phyloP scores from a whole-genome alignment of 2,888 invertebrate species.

The Holacanthella duospinosa region DNA sequence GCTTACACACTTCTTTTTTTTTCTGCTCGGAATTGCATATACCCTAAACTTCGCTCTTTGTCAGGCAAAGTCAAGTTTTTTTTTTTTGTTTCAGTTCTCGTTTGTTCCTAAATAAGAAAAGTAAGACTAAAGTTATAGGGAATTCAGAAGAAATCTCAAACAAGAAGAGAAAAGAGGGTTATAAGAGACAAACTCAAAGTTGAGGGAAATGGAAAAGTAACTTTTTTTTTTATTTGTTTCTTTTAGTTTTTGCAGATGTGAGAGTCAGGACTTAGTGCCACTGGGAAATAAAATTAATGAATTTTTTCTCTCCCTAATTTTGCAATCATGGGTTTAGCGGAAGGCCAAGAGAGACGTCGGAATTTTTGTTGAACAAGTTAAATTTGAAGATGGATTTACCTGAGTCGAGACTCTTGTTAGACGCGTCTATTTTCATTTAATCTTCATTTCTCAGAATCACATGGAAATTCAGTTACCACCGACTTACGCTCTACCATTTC shows the following conservation, averaged over 20 bases:
- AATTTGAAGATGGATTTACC: slow-evolving; percentile 5
- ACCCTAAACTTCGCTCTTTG: not conserved
- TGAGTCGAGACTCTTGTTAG: not conserved
- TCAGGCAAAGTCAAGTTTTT: too few species aligned
- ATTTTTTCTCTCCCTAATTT: not conserved
- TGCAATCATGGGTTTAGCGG: not conserved
- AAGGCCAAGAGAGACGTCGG: not conserved
- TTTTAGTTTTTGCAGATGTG: not conserved
- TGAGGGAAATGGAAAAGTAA: not conserved
- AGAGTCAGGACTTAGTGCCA: not conserved
- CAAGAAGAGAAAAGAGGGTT: not conserved
- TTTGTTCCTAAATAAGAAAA: not conserved
- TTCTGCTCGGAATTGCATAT: not conserved
- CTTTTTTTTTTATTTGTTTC: not conserved
- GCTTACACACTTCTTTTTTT: not conserved
- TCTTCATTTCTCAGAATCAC: not conserved
- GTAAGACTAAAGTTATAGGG: not conserved
- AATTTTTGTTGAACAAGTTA: not conserved
- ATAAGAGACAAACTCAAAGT: not conserved
- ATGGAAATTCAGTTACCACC: not conserved
- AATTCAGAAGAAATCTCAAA: not conserved
- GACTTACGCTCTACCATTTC: not conserved
- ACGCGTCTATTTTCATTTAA: not conserved
- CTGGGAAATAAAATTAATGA: slow-evolving; percentile 1
- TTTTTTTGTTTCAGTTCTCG: not conserved